Base-by-base conservation (phyloP, 2,797 vertebrate species). In the Chelon auratus region DNA sequence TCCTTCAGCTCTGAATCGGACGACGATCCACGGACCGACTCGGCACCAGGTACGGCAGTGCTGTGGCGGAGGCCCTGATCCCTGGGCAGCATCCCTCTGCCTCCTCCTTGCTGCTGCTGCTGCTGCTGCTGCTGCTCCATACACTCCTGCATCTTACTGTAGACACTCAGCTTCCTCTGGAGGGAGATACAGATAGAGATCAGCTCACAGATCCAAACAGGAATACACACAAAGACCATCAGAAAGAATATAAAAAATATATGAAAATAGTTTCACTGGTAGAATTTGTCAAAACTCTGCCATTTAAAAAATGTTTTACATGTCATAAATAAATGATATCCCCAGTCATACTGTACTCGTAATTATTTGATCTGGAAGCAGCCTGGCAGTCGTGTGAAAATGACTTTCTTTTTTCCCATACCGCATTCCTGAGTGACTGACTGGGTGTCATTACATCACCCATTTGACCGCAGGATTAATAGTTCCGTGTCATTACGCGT, bases 121-220 rank as follows among this genome's bases (percentile, higher is more conserved):
- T 95, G 94, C 63, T 95, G 95, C 82, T 95, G 93, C 89, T 93
- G 91, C 88, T 95, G 91, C 88, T 97, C 96, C 86, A 95, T 91
- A 84, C 96, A 95, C 83, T 97, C 96, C 90, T 99, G 97, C 97
- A 99, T 97, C 95, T 97, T 99, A 91, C 84, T 95, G 94, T 96
- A 97, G 82, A 93, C 93, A 87, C 92, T 92, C 91, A 97, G 95
- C 92, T 96, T 97, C 92, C 95, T 95, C 95, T 95, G 90, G 18
- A 82, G 15, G 22, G 58, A 76, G 26, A 79, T n/a, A 82, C 7
- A 82, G 10, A 70, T 2, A 30, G 22, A 65, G 17, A 72, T 57
- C 37, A 15, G 65, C 6, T 47, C 1, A 45, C 20, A 48, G 14
- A 58, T 66, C 14, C 10, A 71, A 64, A 9, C 26, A 65, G 39